Conservation (phyloP, 2,888 invertebrate species). For the Ophion costatus region DNA sequence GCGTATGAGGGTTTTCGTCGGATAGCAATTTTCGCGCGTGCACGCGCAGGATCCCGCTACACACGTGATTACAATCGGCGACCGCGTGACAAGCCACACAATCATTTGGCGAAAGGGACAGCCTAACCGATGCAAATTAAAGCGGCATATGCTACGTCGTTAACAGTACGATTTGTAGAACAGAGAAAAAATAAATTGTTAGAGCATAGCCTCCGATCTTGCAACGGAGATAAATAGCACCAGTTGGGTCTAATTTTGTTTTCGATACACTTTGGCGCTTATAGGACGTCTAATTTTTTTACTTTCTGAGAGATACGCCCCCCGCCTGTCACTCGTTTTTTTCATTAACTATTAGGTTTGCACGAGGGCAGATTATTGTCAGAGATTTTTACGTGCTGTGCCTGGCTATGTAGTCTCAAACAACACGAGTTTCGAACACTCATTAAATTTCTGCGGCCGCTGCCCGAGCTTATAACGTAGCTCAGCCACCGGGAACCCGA, state of each 20-base stretch:
- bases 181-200: not conserved
- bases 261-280: not conserved
- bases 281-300: not conserved
- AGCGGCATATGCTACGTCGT: slow-evolving; percentile 4
- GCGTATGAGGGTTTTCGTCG: not conserved
- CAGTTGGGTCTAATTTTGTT: not conserved
- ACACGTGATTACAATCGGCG: slow-evolving; percentile 12
- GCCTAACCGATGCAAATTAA: slow-evolving; percentile 20
- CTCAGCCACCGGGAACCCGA: too few species aligned
- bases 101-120: slow-evolving; percentile 13
- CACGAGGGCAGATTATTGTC: not conserved
- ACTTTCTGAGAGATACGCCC: not conserved
- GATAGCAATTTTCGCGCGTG: not conserved
- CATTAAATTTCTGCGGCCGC: too few species aligned
- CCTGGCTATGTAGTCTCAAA: too few species aligned
- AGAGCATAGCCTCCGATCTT: not conserved
- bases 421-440: too few species aligned
- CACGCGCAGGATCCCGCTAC: not conserved
- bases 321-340: not conserved
- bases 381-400: too few species aligned
- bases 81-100: slow-evolving; percentile 22
- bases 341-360: not conserved
- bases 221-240: not conserved
- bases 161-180: not conserved
- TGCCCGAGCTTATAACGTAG: too few species aligned